Percentiles rank a stretch among this genome's conserved stretches.
Evolutionary conservation across 2,888 invertebrate species (phyloP).

Genomic region (Euclidia mi): DNA sequence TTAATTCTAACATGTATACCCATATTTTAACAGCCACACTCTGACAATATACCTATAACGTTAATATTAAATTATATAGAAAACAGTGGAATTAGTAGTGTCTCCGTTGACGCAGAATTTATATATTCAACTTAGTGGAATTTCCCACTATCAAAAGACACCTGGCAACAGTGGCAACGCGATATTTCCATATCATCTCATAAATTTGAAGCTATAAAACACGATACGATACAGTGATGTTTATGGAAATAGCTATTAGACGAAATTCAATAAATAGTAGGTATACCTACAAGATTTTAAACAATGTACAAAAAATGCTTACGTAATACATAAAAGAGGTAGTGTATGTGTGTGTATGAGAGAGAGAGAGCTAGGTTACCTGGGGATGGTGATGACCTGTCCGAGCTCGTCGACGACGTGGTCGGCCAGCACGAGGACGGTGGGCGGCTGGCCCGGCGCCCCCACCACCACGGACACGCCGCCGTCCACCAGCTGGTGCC

Average conservation of each 20-base stretch:
- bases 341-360: no score
- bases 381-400: conserved; percentile 91
- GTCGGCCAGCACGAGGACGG: conserved; percentile 93
- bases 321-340: conserved; percentile 2
- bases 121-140: conserved; percentile 63
- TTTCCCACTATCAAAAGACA: conserved; percentile 71
- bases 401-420: conserved; percentile 93
- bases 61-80: conserved; percentile 32
- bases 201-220: conserved; percentile 71
- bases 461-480: conserved; percentile 88
- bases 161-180: conserved; percentile 68
- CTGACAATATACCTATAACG: no score
- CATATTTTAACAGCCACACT: no score
- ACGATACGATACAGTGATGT: conserved; percentile 55
- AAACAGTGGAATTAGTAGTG: conserved; percentile 37
- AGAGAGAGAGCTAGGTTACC: conserved; percentile 84
- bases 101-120: conserved; percentile 46
- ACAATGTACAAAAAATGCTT: conserved; percentile 12
- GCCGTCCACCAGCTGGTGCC: conserved; percentile 86
- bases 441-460: conserved; percentile 85
- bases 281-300: conserved; percentile 17
- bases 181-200: conserved; percentile 68
- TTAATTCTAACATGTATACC: no score
- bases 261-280: conserved; percentile 47
- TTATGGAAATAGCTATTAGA: conserved; percentile 55